Percentiles rank a stretch among this genome's conserved stretches.
phyloP scores from a whole-genome alignment of 2,888 invertebrate species.

The Phaonia tiefii region DNA sequence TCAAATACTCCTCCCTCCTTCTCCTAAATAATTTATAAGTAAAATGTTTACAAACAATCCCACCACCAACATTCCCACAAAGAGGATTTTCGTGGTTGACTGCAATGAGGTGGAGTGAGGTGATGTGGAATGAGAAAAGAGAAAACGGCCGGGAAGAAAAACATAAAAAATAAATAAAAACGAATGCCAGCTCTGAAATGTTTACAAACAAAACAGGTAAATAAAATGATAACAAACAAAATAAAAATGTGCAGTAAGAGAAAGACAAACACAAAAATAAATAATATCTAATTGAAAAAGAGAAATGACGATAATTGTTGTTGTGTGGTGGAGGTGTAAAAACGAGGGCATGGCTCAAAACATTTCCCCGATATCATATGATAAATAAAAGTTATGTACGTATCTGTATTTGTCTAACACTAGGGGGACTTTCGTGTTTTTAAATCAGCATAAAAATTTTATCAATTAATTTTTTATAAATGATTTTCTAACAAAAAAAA shows the following conservation, averaged over 20 bases:
- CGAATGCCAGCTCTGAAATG: constrained; percentile 23
- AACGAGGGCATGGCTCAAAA: neutral
- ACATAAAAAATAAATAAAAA: neutral
- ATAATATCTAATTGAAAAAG: neutral
- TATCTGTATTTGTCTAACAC: no score
- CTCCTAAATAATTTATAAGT: neutral
- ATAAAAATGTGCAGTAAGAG: neutral
- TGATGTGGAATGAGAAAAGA: neutral
- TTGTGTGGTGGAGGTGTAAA: neutral
- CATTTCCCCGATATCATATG: constrained; percentile 7
- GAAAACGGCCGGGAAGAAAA: neutral
- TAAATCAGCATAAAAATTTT: no score
- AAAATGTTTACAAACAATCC: constrained; percentile 18
- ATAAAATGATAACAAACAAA: constrained; percentile 17
- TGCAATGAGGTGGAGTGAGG: neutral
- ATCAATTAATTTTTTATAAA: no score
- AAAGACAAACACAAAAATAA: constrained; percentile 1
- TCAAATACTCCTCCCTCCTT: no score
- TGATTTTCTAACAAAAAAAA: no score
- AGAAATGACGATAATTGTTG: neutral
- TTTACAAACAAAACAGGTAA: constrained; percentile 49
- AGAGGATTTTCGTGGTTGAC: no score
- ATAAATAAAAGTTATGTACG: no score
- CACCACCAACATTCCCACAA: neutral
- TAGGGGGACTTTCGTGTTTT: no score